Conservation (phyloP, 2,888 invertebrate genomes). For the Drosophila monieri region DNA sequence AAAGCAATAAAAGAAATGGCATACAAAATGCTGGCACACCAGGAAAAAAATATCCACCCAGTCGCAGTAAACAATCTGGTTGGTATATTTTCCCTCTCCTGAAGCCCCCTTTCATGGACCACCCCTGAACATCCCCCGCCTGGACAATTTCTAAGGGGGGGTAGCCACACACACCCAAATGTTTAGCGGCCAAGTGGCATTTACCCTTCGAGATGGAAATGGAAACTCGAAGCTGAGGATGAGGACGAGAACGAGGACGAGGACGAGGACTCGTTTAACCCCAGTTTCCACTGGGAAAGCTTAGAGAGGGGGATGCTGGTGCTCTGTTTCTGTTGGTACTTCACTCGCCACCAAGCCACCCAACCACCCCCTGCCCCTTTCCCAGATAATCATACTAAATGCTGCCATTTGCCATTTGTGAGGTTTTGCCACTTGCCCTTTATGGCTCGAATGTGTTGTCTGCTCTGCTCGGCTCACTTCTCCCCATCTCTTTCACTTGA, state of each 20-base stretch:
- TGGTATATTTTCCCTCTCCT: conserved; percentile 4
- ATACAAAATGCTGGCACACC: conserved; percentile 76
- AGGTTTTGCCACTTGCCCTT: conserved; percentile 81
- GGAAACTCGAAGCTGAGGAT: conserved; percentile 5
- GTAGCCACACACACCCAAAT: conserved; percentile 52
- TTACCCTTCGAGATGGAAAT: conserved; percentile 57
- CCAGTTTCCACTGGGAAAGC: not conserved
- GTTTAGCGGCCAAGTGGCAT: conserved; percentile 65
- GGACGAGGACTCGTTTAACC: not conserved
- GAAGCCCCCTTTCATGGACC: not conserved
- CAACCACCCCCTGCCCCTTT: conserved; percentile 6
- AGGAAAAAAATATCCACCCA: conserved; percentile 32
- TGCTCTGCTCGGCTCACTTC: not conserved
- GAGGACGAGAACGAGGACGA: not conserved
- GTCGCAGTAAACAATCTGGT: conserved; percentile 21
- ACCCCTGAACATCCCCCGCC: conserved; percentile 8
- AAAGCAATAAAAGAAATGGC: conserved; percentile 70
- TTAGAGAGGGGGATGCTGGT: conserved; percentile 5
- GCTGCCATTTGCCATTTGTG: conserved; percentile 81
- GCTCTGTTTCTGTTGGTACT: conserved; percentile 37
- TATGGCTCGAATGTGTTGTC: conserved; percentile 68
- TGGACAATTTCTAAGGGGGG: conserved; percentile 11
- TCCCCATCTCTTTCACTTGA: conserved; percentile 11
- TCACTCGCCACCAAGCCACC: conserved; percentile 7
- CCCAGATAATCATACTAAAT: conserved; percentile 76